These are phyloP conservation scores for Pandemis corylana DNA, from an alignment of 2,888 invertebrate species.

Conservation along the genomic window DNA sequence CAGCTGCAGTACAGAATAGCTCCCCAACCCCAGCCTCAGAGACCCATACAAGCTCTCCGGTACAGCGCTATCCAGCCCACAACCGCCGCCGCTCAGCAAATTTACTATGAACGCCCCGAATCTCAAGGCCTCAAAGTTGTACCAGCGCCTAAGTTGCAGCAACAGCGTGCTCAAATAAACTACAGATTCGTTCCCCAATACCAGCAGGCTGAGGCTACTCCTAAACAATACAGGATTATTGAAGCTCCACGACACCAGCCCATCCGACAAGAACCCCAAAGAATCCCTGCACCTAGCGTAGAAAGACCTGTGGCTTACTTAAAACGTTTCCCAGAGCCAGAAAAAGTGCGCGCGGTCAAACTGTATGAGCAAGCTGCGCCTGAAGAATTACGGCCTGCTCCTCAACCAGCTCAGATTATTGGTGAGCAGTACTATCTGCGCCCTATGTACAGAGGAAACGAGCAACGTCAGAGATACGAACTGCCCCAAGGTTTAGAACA, in stretches of 20 bases:
- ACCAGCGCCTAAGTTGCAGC: conserved; percentile 74
- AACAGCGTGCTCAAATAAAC: conserved; percentile 57
- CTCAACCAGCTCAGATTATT: conserved; percentile 63
- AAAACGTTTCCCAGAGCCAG: conserved; percentile 73
- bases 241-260: conserved; percentile 67
- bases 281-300: conserved; percentile 60
- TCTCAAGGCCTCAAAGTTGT: conserved; percentile 77
- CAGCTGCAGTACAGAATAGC: conserved; percentile 56
- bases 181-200: conserved; percentile 72
- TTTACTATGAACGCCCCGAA: conserved; percentile 73
- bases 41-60: conserved; percentile 65
- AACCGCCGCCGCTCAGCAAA: conserved; percentile 59
- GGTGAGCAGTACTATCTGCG: conserved; percentile 75
- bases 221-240: conserved; percentile 74
- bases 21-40: conserved; percentile 63
- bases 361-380: conserved; percentile 65
- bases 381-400: conserved; percentile 57
- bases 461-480: conserved; percentile 71
- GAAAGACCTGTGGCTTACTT: conserved; percentile 77
- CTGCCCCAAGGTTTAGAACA: conserved; percentile 58
- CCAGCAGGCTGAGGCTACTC: conserved; percentile 70
- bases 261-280: conserved; percentile 67
- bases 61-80: conserved; percentile 64
- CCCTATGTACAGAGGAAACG: conserved; percentile 68
- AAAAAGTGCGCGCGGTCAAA: conserved; percentile 71